A percentile compares a stretch with the other conserved stretches of the same genome.
phyloP scores from a whole-genome alignment of 2,113 vertebrate species.

The Collichthys lucidus region DNA sequence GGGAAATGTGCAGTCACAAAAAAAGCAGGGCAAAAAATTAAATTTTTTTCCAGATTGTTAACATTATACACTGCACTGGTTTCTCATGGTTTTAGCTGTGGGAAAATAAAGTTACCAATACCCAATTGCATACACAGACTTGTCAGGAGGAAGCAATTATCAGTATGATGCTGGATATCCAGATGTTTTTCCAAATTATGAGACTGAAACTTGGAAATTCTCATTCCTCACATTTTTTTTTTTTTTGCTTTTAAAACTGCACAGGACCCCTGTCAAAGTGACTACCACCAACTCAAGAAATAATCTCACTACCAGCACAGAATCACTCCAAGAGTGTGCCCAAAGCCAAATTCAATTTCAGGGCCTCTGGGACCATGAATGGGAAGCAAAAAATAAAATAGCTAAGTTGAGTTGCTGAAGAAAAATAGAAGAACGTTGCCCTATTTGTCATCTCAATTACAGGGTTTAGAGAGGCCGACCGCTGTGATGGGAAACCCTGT shows the following conservation, averaged over 20 bases:
- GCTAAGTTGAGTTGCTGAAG: conserved; percentile 40
- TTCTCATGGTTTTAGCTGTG: conserved; percentile 17
- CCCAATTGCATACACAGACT: conserved; percentile 33
- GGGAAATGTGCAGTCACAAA: neutral
- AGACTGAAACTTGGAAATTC: conserved; percentile 39
- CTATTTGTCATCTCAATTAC: conserved; percentile 70
- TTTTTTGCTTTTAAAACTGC: conserved; percentile 15
- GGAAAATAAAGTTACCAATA: conserved; percentile 38
- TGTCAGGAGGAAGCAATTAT: conserved; percentile 41
- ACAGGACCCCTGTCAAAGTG: conserved; percentile 27
- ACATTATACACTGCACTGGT: conserved; percentile 19
- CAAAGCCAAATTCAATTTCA: conserved; percentile 68
- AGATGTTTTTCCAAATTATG: conserved; percentile 47
- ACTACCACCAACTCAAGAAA: conserved; percentile 46
- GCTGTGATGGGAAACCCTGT: conserved; percentile 44
- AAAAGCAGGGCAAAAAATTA: neutral
- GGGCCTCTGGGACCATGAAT: conserved; percentile 42
- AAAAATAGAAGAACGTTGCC: conserved; percentile 44
- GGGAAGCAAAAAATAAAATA: conserved; percentile 50
- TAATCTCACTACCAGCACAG: conserved; percentile 56
- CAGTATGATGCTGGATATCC: conserved; percentile 24
- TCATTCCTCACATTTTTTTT: neutral
- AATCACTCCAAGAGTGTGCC: conserved; percentile 50
- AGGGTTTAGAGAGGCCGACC: conserved; percentile 58
- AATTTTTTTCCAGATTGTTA: conserved; percentile 11